Conservation (phyloP, 2,113 vertebrate species). For the Illadopsis cleaveri region DNA sequence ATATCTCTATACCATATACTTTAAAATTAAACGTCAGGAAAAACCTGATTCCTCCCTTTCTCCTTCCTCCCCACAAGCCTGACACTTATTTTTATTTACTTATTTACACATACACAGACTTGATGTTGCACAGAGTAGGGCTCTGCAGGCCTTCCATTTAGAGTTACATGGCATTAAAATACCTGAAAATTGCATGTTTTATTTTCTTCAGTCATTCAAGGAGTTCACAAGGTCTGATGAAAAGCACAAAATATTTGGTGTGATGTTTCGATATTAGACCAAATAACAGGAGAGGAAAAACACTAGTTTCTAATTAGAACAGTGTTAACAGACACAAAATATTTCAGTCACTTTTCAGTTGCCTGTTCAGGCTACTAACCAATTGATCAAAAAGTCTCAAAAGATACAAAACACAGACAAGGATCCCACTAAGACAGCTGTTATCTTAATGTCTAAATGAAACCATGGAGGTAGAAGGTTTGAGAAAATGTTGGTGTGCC, state of each 20-base stretch:
- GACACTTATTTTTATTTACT: not conserved
- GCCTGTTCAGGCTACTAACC: not conserved
- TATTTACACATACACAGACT: not conserved
- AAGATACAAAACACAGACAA: not conserved
- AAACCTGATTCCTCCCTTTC: not conserved
- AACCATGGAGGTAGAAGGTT: not conserved
- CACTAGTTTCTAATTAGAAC: not conserved
- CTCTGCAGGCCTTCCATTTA: not conserved
- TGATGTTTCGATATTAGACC: not conserved
- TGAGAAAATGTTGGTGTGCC: not conserved
- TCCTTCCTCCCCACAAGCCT: fast-evolving
- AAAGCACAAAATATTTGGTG: not conserved
- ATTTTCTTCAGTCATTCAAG: not conserved
- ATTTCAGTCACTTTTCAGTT: not conserved
- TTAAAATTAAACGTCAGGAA: not conserved
- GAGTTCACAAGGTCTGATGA: not conserved
- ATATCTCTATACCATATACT: not conserved
- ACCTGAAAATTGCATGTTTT: not conserved
- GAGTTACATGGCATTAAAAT: not conserved
- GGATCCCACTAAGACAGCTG: not conserved
- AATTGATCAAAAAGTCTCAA: not conserved
- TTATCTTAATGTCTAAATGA: not conserved
- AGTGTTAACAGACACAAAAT: not conserved
- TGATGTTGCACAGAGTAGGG: not conserved
- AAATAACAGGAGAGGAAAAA: not conserved